A percentile compares a stretch with the other conserved stretches of the same genome.
phyloP scores from a whole-genome alignment of 2,113 vertebrate genomes.

The Gymnobelideus leadbeateri region DNA sequence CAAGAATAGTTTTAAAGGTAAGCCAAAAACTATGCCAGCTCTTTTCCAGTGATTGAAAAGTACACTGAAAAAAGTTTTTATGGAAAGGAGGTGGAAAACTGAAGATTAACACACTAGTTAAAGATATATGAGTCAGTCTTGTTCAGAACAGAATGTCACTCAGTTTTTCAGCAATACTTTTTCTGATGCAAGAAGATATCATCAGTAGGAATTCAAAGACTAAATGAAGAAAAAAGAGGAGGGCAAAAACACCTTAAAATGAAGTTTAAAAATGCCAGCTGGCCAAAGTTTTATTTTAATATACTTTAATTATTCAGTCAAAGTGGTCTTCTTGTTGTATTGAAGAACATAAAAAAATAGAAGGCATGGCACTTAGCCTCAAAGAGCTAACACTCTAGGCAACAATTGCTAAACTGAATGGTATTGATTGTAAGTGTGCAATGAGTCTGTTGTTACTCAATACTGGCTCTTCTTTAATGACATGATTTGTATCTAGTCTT shows the following conservation, averaged over 20 bases:
- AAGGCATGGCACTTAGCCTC: not conserved
- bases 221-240: not conserved
- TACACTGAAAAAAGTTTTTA: not conserved
- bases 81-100: not conserved
- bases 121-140: not conserved
- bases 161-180: constrained; percentile 9
- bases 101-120: not conserved
- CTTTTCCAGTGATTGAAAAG: constrained; percentile 33
- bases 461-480: not conserved
- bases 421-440: not conserved
- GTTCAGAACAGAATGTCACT: not conserved
- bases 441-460: too few relatives aligned
- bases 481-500: not conserved
- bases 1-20: constrained; percentile 46
- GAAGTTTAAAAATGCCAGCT: not conserved
- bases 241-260: not conserved
- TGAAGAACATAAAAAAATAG: not conserved
- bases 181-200: constrained; percentile 11
- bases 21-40: constrained; percentile 31
- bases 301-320: not conserved
- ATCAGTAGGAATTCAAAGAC: not conserved
- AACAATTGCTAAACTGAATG: not conserved
- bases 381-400: not conserved
- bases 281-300: not conserved
- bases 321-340: not conserved